Evolutionary conservation across 2,113 vertebrate genomes (phyloP).

Genomic region (Gavialis gangeticus): DNA sequence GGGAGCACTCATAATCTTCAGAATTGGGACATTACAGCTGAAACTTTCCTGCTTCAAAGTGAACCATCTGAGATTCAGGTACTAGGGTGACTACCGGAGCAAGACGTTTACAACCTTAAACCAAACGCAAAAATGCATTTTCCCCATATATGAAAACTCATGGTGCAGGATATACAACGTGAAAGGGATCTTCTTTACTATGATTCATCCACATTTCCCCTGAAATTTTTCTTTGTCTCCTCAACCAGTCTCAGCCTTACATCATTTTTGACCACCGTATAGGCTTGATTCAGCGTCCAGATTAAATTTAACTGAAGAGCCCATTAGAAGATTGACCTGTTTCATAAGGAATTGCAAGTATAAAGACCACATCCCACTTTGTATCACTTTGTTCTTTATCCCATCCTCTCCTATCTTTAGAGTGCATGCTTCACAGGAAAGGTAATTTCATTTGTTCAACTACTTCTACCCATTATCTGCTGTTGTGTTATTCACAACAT

Average conservation of each 20-base stretch:
- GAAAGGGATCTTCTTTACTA: background rate
- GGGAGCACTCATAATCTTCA: background rate
- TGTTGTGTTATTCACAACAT: background rate
- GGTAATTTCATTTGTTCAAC: background rate
- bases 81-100: background rate
- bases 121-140: background rate
- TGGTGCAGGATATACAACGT: background rate
- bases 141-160: background rate
- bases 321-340: background rate
- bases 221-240: background rate
- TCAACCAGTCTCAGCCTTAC: background rate
- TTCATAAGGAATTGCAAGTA: background rate
- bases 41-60: background rate
- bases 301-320: background rate
- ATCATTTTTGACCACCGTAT: background rate
- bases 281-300: background rate
- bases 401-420: background rate
- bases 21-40: background rate
- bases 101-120: background rate
- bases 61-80: background rate
- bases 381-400: fast-evolving
- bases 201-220: background rate
- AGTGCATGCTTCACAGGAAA: background rate
- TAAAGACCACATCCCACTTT: background rate
- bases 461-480: background rate